A percentile compares a stretch with the other conserved stretches of the same genome.
Conservation (phyloP, 2,888 invertebrate genomes). For the Polylopha cassiicola region DNA sequence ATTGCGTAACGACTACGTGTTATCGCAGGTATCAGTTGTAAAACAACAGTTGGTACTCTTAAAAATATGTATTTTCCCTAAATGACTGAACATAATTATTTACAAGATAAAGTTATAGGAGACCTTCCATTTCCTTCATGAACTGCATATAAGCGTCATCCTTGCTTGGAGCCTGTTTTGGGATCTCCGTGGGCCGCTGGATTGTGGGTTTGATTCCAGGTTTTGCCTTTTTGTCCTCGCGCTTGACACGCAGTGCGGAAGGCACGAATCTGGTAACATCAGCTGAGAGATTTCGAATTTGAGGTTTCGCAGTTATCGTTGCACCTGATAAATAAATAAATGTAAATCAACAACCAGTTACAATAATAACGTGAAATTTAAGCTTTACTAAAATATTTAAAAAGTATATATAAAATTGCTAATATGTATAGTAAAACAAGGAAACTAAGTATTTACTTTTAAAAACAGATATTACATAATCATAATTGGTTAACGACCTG, state of each 20-base stretch:
- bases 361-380: too few relatives aligned
- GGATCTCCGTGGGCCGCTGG: constrained; percentile 69
- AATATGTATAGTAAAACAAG: too few relatives aligned
- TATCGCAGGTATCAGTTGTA: background rate
- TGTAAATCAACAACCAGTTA: too few relatives aligned
- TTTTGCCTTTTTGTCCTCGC: constrained; percentile 85
- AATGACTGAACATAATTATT: constrained; percentile 18
- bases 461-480: too few relatives aligned
- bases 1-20: too few relatives aligned
- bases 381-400: too few relatives aligned
- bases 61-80: constrained; percentile 16
- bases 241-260: constrained; percentile 92
- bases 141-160: constrained; percentile 99
- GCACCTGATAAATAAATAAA: constrained; percentile 68
- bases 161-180: constrained; percentile 82
- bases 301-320: constrained; percentile 97
- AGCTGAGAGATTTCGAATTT: constrained; percentile 93
- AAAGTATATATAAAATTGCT: too few relatives aligned
- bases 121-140: constrained; percentile 98
- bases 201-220: constrained; percentile 73
- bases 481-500: too few relatives aligned
- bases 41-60: constrained; percentile 9
- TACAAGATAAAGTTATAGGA: constrained; percentile 78
- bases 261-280: constrained; percentile 98
- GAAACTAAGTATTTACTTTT: too few relatives aligned